Evolutionary conservation across 2,888 invertebrate species (phyloP).

Genomic region (Leptinotarsa rubiginosa): DNA sequence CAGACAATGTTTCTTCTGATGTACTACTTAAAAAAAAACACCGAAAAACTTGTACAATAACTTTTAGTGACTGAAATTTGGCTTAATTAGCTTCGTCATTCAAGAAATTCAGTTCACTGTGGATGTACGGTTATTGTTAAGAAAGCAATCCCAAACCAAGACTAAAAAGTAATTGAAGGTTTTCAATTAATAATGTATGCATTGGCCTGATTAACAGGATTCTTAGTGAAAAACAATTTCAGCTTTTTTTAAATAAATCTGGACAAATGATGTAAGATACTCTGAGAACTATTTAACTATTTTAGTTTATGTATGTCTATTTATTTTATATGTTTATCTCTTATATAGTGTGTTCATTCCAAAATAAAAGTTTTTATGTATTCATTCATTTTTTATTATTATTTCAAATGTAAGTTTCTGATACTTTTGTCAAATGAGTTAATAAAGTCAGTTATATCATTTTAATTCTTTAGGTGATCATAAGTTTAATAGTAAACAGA

Average conservation of each 20-base stretch:
- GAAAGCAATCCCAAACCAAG: not conserved
- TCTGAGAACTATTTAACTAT: conserved; percentile 9
- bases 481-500: not conserved
- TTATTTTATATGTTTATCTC: not conserved
- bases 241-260: not conserved
- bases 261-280: conserved; percentile 18
- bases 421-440: too few relatives aligned
- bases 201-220: not conserved
- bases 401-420: not conserved
- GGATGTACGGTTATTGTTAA: not conserved
- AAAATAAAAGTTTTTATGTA: conserved; percentile 15
- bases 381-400: not conserved
- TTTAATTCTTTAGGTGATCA: not conserved
- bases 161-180: not conserved
- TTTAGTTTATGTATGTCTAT: conserved; percentile 15
- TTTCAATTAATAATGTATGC: not conserved
- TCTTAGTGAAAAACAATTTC: not conserved
- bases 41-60: not conserved
- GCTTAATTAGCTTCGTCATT: not conserved
- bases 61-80: conserved; percentile 9
- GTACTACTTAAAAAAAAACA: conserved; percentile 20
- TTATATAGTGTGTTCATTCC: conserved; percentile 13
- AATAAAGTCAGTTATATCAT: not conserved
- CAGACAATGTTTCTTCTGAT: too few relatives aligned
- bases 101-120: not conserved